Evolutionary conservation across 2,113 vertebrate species (phyloP).

Genomic region (Psittacula cyanocephala): DNA sequence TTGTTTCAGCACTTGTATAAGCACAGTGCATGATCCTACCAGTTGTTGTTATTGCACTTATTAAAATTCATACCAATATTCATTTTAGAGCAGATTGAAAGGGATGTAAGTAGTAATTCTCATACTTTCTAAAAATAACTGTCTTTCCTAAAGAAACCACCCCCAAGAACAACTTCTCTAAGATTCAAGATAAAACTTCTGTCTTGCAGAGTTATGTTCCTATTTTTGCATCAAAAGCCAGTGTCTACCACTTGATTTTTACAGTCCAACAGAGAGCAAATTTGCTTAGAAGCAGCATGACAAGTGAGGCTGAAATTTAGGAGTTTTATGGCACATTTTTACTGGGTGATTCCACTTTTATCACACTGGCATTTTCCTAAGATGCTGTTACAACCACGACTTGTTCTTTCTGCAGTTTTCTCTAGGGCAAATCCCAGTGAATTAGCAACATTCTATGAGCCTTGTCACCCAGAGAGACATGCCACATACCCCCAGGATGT

Average conservation of each 20-base stretch:
- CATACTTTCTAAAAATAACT: conserved; percentile 56
- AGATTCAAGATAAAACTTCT: not conserved
- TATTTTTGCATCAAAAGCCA: conserved; percentile 13
- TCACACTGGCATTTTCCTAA: conserved; percentile 13
- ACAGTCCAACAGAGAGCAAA: conserved; percentile 30
- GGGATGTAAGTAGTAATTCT: not conserved
- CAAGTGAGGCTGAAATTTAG: conserved; percentile 53
- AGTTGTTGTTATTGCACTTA: not conserved
- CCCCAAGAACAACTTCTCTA: not conserved
- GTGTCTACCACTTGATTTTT: conserved; percentile 48
- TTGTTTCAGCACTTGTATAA: not conserved
- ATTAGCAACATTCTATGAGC: conserved; percentile 6
- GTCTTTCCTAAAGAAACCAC: not conserved
- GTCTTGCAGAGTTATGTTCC: conserved; percentile 12
- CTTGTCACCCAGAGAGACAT: not conserved
- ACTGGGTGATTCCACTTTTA: conserved; percentile 49
- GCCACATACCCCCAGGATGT: not conserved
- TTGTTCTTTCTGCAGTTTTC: conserved; percentile 21
- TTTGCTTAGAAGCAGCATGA: conserved; percentile 51
- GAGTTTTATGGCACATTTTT: conserved; percentile 49
- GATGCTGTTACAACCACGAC: not conserved
- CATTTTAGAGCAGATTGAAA: not conserved
- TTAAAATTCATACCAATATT: not conserved
- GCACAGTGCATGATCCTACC: not conserved
- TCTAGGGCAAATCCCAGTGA: conserved; percentile 15